Conservation (phyloP, 2,113 vertebrate species). For the Pygathrix nemaeus region DNA sequence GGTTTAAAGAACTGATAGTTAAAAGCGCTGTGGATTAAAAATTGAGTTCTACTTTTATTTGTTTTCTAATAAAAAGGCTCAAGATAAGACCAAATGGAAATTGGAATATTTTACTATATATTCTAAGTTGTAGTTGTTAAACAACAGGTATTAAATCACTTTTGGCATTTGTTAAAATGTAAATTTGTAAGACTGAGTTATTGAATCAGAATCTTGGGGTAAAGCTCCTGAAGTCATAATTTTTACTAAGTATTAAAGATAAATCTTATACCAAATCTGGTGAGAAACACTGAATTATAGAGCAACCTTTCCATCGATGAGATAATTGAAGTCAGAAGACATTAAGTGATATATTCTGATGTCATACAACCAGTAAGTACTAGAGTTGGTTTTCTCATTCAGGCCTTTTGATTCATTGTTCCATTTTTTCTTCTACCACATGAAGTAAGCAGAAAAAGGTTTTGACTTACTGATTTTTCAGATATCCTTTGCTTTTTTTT, state of each 20-base stretch:
- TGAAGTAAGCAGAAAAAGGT: not conserved
- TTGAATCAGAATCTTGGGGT: not conserved
- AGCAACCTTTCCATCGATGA: not conserved
- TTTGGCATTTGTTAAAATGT: not conserved
- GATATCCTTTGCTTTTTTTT: not conserved
- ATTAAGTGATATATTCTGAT: not conserved
- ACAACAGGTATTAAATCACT: not conserved
- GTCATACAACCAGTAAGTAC: not conserved
- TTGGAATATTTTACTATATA: constrained; percentile 25
- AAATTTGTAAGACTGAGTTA: not conserved
- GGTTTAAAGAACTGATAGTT: not conserved
- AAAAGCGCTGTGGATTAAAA: not conserved
- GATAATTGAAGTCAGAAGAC: not conserved
- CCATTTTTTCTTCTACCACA: not conserved
- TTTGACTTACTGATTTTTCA: not conserved
- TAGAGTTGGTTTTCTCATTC: not conserved
- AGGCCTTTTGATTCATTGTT: not conserved
- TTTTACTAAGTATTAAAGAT: not conserved
- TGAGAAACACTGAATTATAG: not conserved
- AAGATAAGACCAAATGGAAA: constrained; percentile 25
- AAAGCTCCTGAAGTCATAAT: not conserved
- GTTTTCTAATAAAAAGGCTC: constrained; percentile 21
- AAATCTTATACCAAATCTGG: not conserved
- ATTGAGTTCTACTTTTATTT: constrained; percentile 2
- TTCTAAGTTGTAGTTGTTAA: not conserved